phyloP scores from a whole-genome alignment of 2,888 invertebrate species.

The Endomychus coccineus region DNA sequence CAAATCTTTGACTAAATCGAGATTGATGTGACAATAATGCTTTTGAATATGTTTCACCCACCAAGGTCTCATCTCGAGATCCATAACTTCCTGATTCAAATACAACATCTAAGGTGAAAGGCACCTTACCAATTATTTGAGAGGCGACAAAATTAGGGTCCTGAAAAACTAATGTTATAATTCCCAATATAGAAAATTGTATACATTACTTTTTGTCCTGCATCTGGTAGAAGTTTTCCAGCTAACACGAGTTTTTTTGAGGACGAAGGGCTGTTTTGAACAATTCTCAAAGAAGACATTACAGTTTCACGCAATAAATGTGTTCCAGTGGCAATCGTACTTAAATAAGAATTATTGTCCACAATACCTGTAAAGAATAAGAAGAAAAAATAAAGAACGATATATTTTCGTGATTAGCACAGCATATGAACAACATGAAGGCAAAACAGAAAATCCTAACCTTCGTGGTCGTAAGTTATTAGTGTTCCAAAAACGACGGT shows the following conservation, averaged over 20 bases:
- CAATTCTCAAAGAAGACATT: slow-evolving; percentile 58
- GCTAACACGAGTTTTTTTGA: slow-evolving; percentile 53
- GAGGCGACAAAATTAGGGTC: slow-evolving; percentile 70
- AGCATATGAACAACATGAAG: too few relatives aligned
- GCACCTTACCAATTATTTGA: slow-evolving; percentile 69
- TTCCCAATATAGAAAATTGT: slow-evolving; percentile 2
- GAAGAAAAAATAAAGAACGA: too few relatives aligned
- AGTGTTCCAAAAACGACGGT: too few relatives aligned
- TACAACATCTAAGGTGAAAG: slow-evolving; percentile 75
- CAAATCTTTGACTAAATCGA: slow-evolving; percentile 72
- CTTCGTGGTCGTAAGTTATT: too few relatives aligned
- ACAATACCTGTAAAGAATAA: slow-evolving; percentile 47
- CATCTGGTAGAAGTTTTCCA: slow-evolving; percentile 50
- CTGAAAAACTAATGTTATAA: slow-evolving; percentile 28
- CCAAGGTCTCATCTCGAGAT: slow-evolving; percentile 49
- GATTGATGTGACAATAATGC: slow-evolving; percentile 53
- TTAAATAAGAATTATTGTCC: slow-evolving; percentile 65
- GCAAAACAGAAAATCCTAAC: too few relatives aligned
- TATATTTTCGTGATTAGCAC: too few relatives aligned
- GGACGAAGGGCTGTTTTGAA: slow-evolving; percentile 47
- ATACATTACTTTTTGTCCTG: slow-evolving; percentile 14
- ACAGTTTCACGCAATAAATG: slow-evolving; percentile 70
- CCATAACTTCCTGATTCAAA: slow-evolving; percentile 69
- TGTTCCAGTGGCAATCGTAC: slow-evolving; percentile 62
- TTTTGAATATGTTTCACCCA: slow-evolving; percentile 59